Conservation (phyloP, 2,113 vertebrate species). For the Solea senegalensis region DNA sequence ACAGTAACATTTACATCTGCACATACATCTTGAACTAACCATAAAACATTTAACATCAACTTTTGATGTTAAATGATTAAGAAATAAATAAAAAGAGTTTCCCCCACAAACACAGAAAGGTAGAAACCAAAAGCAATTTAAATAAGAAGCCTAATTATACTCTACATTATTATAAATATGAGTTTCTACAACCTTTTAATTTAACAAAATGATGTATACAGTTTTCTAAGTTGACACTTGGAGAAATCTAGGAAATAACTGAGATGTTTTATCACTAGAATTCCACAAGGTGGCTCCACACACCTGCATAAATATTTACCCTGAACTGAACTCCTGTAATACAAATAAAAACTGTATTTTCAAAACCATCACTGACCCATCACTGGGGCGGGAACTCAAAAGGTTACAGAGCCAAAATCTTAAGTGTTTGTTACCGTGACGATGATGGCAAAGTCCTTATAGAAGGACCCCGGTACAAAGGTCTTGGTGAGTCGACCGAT, state of each 20-base stretch:
- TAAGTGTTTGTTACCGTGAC: conserved; percentile 77
- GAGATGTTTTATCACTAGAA: not conserved
- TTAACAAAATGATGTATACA: not conserved
- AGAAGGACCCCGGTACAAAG: conserved; percentile 87
- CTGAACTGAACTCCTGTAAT: not conserved
- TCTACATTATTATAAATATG: too few relatives aligned
- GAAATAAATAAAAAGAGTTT: too few relatives aligned
- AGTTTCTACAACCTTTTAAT: too few relatives aligned
- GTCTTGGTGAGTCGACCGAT: conserved; percentile 89
- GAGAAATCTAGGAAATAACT: not conserved
- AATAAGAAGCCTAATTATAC: too few relatives aligned
- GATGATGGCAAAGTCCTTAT: conserved; percentile 86
- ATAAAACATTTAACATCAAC: too few relatives aligned
- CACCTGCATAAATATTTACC: too few relatives aligned
- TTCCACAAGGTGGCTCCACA: conserved; percentile 18
- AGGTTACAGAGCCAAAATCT: not conserved
- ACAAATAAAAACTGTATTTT: not conserved
- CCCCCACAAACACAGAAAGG: too few relatives aligned
- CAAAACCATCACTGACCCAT: not conserved
- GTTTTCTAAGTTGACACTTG: too few relatives aligned
- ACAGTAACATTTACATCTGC: too few relatives aligned
- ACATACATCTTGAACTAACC: too few relatives aligned
- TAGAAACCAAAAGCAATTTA: too few relatives aligned
- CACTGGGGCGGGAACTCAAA: not conserved
- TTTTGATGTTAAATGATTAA: too few relatives aligned